Evolutionary conservation across 2,888 invertebrate species (phyloP).

Genomic region (Morinoia aosen): DNA sequence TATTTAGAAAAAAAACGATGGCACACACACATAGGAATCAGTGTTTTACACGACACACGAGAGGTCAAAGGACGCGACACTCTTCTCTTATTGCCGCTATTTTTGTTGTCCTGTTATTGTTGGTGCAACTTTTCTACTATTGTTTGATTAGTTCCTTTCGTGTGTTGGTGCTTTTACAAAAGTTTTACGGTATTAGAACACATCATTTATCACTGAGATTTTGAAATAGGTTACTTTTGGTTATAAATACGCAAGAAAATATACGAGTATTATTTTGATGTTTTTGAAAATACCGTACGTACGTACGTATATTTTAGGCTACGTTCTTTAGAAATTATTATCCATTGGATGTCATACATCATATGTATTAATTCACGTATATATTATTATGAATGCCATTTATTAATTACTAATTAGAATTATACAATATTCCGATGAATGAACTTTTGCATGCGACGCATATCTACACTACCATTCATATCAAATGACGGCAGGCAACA

Average conservation of each 20-base stretch:
- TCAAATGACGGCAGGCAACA: no score
- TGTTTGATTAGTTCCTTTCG: not conserved
- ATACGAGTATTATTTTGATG: not conserved
- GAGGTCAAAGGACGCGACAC: not conserved
- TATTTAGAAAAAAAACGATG: conserved; percentile 15
- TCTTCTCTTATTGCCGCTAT: not conserved
- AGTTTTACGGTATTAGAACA: not conserved
- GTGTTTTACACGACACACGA: no score
- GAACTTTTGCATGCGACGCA: no score
- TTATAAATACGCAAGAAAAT: not conserved
- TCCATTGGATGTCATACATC: no score
- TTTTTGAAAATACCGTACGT: not conserved
- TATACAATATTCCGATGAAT: no score
- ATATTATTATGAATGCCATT: no score
- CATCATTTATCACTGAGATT: not conserved
- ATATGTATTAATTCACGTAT: no score
- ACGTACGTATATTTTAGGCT: no score
- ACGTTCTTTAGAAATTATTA: not conserved
- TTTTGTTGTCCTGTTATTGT: not conserved
- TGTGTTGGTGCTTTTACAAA: not conserved
- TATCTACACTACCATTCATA: no score
- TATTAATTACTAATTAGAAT: no score
- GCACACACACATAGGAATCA: not conserved
- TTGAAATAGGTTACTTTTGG: not conserved
- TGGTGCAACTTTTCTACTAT: not conserved